These are phyloP conservation scores for Bombus affinis DNA, from an alignment of 1,140 invertebrate genomes.

Conservation along the genomic window DNA sequence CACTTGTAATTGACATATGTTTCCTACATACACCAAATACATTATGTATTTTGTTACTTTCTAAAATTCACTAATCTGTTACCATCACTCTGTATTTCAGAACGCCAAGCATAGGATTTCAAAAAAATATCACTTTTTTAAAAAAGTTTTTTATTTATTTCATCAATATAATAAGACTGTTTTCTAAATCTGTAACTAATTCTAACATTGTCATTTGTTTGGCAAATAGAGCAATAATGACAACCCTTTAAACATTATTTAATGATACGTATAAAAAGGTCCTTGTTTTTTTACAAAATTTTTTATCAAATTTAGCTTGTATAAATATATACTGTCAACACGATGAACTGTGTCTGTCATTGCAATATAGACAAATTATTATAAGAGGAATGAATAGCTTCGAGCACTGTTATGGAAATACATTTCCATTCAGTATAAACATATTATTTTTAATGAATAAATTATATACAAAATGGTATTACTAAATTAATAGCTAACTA, in stretches of 20 bases:
- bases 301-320: conserved; percentile 39
- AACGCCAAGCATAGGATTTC: conserved; percentile 22
- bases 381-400: conserved; percentile 42
- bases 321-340: conserved; percentile 52
- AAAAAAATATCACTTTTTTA: conserved; percentile 33
- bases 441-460: conserved; percentile 61
- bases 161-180: conserved; percentile 55
- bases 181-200: conserved; percentile 48
- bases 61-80: conserved; percentile 1
- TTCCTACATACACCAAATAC: background rate
- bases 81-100: background rate
- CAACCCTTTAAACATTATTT: conserved; percentile 22
- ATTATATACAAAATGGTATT: conserved; percentile 67
- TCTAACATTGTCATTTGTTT: conserved; percentile 55
- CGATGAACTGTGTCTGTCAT: conserved; percentile 41
- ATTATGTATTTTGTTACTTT: background rate
- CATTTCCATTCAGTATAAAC: conserved; percentile 39
- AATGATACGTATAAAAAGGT: conserved; percentile 50
- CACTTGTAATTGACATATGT: conserved; percentile 5
- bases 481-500: conserved; percentile 67
- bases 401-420: conserved; percentile 42
- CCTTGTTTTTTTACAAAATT: conserved; percentile 40
- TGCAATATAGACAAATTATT: conserved; percentile 39
- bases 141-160: conserved; percentile 61
- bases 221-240: conserved; percentile 47